Conservation (phyloP, 2,888 invertebrate genomes). For the Hydraecia micacea region DNA sequence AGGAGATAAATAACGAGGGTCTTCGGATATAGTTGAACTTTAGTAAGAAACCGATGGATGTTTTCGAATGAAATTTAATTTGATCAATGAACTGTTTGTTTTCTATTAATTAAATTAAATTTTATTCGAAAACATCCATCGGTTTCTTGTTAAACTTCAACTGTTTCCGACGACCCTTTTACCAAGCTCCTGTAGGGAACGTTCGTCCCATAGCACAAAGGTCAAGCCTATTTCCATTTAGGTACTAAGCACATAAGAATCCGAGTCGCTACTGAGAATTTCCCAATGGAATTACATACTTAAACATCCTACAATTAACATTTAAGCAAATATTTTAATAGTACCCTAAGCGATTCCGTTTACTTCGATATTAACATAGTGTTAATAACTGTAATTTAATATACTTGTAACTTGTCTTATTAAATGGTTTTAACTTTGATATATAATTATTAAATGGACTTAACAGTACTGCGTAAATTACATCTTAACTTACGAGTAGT, state of each 20-base stretch:
- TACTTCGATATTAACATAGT: background rate
- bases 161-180: too few species aligned
- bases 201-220: background rate
- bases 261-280: background rate
- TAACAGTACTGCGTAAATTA: background rate
- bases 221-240: background rate
- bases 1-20: too few species aligned
- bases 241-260: background rate
- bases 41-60: too few species aligned
- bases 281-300: background rate
- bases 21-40: too few species aligned
- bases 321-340: constrained; percentile 19
- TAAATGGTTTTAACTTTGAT: constrained; percentile 11
- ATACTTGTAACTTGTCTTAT: constrained; percentile 10
- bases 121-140: too few species aligned
- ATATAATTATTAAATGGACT: constrained; percentile 23
- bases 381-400: constrained; percentile 7
- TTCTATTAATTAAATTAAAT: too few species aligned
- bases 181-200: too few species aligned
- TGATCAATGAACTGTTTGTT: too few species aligned
- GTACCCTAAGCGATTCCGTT: constrained; percentile 3
- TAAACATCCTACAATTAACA: constrained; percentile 13
- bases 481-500: background rate
- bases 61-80: too few species aligned
- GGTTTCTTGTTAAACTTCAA: too few species aligned